These are phyloP conservation scores for Poeciliopsis turneri DNA, from an alignment of 2,797 vertebrate species.

Conservation along the genomic window DNA sequence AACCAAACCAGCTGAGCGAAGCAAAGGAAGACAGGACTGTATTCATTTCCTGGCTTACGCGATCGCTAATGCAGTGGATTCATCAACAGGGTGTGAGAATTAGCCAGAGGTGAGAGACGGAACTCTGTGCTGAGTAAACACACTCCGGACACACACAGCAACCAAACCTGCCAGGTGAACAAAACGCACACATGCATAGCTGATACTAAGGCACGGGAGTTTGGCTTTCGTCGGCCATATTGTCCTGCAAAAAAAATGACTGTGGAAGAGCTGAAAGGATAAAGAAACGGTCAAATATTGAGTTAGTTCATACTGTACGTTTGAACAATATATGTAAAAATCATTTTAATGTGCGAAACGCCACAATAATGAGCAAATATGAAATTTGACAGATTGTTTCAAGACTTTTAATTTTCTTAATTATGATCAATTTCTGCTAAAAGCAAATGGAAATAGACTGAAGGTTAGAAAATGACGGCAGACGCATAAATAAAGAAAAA, in stretches of 20 bases:
- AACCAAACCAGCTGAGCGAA: slow-evolving; percentile 54
- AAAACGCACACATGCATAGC: slow-evolving; percentile 8
- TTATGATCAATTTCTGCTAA: background rate
- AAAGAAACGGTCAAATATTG: no score
- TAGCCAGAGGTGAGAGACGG: slow-evolving; percentile 70
- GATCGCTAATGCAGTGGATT: slow-evolving; percentile 48
- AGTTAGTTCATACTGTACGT: background rate
- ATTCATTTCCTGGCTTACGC: slow-evolving; percentile 56
- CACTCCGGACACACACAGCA: slow-evolving; percentile 31
- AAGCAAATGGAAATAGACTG: background rate
- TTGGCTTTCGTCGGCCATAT: background rate
- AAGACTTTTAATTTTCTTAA: background rate
- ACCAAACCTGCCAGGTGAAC: slow-evolving; percentile 27
- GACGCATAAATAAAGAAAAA: background rate
- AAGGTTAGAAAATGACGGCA: background rate
- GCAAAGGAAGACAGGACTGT: slow-evolving; percentile 38
- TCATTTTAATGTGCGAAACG: background rate
- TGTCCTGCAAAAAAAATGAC: background rate
- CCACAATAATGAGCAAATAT: background rate
- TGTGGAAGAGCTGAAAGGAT: background rate
- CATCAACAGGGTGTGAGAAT: slow-evolving; percentile 74
- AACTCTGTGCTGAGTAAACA: slow-evolving; percentile 62
- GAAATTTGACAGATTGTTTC: background rate
- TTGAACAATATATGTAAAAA: background rate
- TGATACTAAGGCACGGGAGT: background rate